Evolutionary conservation across 2,888 invertebrate genomes (phyloP).

Genomic region (Cephus rjabovi): DNA sequence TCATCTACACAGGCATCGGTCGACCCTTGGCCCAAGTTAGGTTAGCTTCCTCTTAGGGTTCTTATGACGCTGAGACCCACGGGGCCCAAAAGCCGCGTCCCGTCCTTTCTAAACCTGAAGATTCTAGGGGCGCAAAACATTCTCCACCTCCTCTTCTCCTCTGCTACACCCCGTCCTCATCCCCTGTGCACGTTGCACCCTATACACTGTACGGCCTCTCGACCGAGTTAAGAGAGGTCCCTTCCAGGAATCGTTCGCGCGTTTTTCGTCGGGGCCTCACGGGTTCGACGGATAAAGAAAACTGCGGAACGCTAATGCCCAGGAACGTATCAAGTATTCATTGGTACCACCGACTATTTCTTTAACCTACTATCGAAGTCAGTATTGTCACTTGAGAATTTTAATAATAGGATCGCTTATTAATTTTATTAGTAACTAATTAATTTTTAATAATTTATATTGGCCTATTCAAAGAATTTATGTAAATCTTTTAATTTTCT

Average conservation of each 20-base stretch:
- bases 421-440: neutral
- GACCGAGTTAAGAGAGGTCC: slow-evolving; percentile 43
- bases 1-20: neutral
- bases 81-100: neutral
- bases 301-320: slow-evolving; percentile 12
- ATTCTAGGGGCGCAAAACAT: neutral
- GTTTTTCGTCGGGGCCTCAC: slow-evolving; percentile 49
- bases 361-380: slow-evolving; percentile 5
- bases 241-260: slow-evolving; percentile 59
- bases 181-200: neutral
- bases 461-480: neutral
- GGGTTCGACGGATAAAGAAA: slow-evolving; percentile 44
- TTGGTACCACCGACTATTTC: slow-evolving; percentile 9
- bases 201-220: slow-evolving; percentile 3
- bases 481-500: neutral
- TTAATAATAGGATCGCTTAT: neutral
- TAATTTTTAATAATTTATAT: neutral
- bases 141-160: slow-evolving; percentile 15
- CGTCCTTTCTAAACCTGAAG: neutral
- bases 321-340: neutral
- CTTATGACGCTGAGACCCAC: neutral
- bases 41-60: neutral
- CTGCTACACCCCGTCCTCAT: slow-evolving; percentile 8
- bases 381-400: neutral
- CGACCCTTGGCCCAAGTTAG: neutral